Evolutionary conservation across 2,888 invertebrate genomes (phyloP), one percentile per base, ranked within the genome.

Genomic region (Tiliacea aurago): DNA sequence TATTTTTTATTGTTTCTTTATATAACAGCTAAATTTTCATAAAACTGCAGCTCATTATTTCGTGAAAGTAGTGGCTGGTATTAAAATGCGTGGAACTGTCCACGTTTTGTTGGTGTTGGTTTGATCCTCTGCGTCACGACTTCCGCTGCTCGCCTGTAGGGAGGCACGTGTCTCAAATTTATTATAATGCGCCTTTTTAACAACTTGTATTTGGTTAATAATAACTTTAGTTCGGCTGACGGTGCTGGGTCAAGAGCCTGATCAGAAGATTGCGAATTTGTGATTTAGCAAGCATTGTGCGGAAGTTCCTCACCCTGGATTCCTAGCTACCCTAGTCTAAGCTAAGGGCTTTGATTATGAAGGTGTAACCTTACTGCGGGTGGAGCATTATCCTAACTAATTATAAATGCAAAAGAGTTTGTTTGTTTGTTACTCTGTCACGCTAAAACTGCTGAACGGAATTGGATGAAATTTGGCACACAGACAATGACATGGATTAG

Each of bases 41-140:
- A 72, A 80, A 77, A 72, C n/a, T n/a, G n/a, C 71, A 72, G 64
- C 20, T 61, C n/a, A 9, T 53, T 2, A 56, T 72, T 49, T 59
- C 49, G 53, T 68, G 28, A 37, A 53, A 71, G 63, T 73, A 62
- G 66, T 76, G 80, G 77, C 71, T 77, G 77, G n/a, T 82, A 88
- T 89, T 89, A 88, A 80, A 88, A 91, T 91, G 90, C 89, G 86
- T 86, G 89, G 89, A 90, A 91, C 89, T 87, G 72, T 73, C 63
- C 23, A 33, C 58, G 51, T 23, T 59, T 70, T 69, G 81, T 37
- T 61, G 59, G 59, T 47, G 37, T 23, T 33, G 15, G 78, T 68
- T 76, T 73, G 76, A 71, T 80, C 87, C 80, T 81, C 84, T 84
- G 85, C 87, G 89, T 90, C 85, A 93, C 92, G 89, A 91, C 90